Conservation (phyloP, 2,113 vertebrate species). For the Chelonoidis abingdonii region DNA sequence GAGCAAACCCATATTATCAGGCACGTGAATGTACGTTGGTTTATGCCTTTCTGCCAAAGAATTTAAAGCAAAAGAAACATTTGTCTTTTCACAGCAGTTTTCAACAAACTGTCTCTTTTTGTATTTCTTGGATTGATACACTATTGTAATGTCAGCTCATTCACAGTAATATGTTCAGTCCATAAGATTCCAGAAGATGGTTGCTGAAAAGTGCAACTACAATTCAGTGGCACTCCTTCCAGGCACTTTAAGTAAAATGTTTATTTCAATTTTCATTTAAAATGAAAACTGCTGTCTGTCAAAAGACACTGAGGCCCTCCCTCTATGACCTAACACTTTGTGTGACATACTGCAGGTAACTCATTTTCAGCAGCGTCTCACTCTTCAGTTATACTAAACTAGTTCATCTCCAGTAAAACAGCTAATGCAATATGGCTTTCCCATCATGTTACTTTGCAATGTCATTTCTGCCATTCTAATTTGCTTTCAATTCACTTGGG, state of each 20-base stretch:
- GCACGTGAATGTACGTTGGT: accelerated
- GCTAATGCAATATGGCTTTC: not conserved
- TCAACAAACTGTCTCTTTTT: not conserved
- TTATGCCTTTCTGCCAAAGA: not conserved
- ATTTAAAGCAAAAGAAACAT: not conserved
- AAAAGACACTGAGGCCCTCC: not conserved
- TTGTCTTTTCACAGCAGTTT: not conserved
- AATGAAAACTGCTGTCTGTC: not conserved
- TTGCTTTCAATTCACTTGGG: not conserved
- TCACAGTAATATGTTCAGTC: not conserved
- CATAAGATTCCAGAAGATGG: not conserved
- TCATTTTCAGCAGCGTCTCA: not conserved
- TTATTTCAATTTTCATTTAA: not conserved
- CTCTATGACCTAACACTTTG: not conserved
- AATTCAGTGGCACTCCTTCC: not conserved
- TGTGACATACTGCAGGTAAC: not conserved
- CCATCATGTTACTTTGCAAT: not conserved
- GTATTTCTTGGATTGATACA: not conserved
- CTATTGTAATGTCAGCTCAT: not conserved
- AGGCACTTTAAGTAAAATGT: not conserved
- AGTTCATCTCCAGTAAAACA: not conserved
- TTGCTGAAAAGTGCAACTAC: not conserved
- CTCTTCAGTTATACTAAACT: not conserved
- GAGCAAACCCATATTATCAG: not conserved
- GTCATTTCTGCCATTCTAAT: not conserved